A percentile compares a stretch with the other conserved stretches of the same genome.
Conservation (phyloP, 2,888 invertebrate genomes). For the Tipula confusa region DNA sequence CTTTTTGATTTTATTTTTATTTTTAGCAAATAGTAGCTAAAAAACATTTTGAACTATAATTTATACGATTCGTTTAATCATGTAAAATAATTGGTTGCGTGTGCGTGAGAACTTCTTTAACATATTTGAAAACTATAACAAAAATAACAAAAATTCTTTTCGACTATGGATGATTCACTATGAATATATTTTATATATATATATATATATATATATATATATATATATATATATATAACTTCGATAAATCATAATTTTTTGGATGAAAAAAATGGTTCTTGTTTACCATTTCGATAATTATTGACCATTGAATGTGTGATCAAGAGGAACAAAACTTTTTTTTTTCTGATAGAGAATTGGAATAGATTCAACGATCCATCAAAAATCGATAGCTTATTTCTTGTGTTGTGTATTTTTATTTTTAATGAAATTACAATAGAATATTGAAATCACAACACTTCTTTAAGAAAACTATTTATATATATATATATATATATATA, state of each 20-base stretch:
- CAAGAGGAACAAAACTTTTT: neutral
- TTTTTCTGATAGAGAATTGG: neutral
- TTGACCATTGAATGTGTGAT: constrained; percentile 28
- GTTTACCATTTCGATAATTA: neutral
- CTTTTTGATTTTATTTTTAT: neutral
- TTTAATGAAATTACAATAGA: constrained; percentile 21
- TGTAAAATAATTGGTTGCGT: neutral
- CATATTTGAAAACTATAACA: no score
- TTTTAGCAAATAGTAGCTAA: neutral
- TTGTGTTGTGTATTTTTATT: neutral
- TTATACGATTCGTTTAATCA: neutral
- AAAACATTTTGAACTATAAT: neutral
- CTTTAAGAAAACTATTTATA: neutral
- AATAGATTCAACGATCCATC: constrained; percentile 27
- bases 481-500: neutral
- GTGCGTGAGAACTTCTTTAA: neutral
- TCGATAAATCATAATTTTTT: constrained; percentile 28
- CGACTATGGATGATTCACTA: no score
- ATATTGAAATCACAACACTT: constrained; percentile 6
- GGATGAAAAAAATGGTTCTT: neutral
- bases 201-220: neutral
- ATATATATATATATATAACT: neutral
- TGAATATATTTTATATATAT: no score
- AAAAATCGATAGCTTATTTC: constrained; percentile 26
- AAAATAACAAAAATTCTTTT: no score